These are phyloP conservation scores for Frankliniella fusca DNA, from an alignment of 2,888 invertebrate species.

Conservation along the genomic window DNA sequence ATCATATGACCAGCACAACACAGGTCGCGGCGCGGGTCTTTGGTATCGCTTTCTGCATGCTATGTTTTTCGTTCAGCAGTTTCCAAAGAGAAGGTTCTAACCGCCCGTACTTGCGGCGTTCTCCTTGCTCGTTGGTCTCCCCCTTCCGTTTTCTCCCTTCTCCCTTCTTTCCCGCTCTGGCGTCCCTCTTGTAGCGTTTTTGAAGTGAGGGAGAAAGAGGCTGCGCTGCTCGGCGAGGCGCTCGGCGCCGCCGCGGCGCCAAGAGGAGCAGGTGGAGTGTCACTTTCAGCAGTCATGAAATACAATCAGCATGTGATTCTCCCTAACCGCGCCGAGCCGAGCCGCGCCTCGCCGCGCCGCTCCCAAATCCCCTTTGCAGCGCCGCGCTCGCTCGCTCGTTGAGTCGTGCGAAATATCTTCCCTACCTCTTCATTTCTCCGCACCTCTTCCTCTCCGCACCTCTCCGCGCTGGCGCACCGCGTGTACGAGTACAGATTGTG, in stretches of 20 bases:
- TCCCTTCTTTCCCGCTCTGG: not conserved
- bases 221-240: not conserved
- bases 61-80: not conserved
- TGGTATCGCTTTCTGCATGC: not conserved
- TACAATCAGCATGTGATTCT: slow-evolving; percentile 18
- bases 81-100: not conserved
- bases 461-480: not conserved
- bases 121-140: not conserved
- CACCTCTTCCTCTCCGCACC: too few species aligned
- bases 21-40: not conserved
- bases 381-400: too few species aligned
- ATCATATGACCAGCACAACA: not conserved
- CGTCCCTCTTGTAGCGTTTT: not conserved
- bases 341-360: not conserved
- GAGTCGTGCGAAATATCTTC: too few species aligned
- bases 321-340: not conserved
- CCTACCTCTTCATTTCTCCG: too few species aligned
- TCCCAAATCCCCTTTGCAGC: not conserved
- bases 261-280: not conserved
- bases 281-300: slow-evolving; percentile 9
- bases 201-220: not conserved
- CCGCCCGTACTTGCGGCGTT: not conserved
- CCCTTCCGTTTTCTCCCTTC: not conserved
- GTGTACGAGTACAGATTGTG: not conserved
- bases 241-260: not conserved